Percentiles rank a stretch among this genome's conserved stretches.
Conservation (phyloP, 2,113 vertebrate species). For the Notothenia rossii region DNA sequence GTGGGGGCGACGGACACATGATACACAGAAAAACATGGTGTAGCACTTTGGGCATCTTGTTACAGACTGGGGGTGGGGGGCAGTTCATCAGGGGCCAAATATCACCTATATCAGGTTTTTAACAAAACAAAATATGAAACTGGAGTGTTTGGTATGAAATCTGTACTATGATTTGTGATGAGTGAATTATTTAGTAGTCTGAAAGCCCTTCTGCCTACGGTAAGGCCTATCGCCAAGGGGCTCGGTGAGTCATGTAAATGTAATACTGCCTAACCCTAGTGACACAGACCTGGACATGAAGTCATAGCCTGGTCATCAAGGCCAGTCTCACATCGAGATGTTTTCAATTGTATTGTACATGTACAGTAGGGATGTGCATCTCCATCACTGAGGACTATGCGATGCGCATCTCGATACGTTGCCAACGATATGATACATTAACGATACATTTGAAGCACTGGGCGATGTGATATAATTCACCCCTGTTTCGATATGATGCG, state of each 20-base stretch:
- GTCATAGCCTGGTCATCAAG: conserved; percentile 24
- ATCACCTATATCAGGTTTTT: conserved; percentile 69
- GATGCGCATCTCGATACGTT: no score
- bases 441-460: no score
- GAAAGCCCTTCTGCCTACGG: conserved; percentile 71
- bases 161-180: conserved; percentile 70
- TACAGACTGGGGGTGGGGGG: conserved; percentile 17
- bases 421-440: no score
- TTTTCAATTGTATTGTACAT: background rate
- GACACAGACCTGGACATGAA: conserved; percentile 47
- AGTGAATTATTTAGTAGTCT: conserved; percentile 81
- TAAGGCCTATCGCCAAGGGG: conserved; percentile 66
- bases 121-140: conserved; percentile 76
- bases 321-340: background rate
- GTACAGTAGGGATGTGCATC: no score
- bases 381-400: no score
- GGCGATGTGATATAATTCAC: no score
- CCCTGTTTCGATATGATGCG: no score
- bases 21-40: background rate
- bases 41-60: conserved; percentile 26
- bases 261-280: conserved; percentile 48
- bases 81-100: conserved; percentile 48
- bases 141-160: conserved; percentile 68
- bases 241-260: conserved; percentile 64
- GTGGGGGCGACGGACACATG: background rate